These are phyloP conservation scores for Characodon lateralis DNA, from an alignment of 2,797 vertebrate genomes.

Conservation along the genomic window DNA sequence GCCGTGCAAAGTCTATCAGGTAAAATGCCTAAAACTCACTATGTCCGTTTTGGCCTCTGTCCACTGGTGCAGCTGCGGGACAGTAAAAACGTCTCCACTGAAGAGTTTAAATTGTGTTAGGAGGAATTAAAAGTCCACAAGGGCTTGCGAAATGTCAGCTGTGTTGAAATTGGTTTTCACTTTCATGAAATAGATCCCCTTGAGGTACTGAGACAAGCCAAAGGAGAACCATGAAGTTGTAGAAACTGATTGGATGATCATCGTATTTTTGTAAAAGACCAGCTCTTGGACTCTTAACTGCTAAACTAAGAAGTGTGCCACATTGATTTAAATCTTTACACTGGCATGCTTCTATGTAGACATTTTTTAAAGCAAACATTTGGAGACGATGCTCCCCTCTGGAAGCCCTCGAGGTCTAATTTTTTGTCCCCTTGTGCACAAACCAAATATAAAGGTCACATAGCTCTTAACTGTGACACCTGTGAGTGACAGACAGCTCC, in stretches of 20 bases:
- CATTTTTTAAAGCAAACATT: not conserved
- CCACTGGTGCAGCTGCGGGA: slow-evolving; percentile 45
- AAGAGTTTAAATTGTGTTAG: slow-evolving; percentile 50
- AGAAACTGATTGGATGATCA: slow-evolving; percentile 6
- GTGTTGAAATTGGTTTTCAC: slow-evolving; percentile 70
- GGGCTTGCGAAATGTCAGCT: slow-evolving; percentile 74
- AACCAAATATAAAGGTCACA: slow-evolving; percentile 66
- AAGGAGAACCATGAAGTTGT: slow-evolving; percentile 37
- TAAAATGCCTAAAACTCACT: slow-evolving; percentile 63
- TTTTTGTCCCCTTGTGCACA: slow-evolving; percentile 24
- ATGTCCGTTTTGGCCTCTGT: slow-evolving; percentile 33
- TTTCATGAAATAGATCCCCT: slow-evolving; percentile 59
- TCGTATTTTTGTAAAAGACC: not conserved
- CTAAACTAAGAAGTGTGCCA: not conserved
- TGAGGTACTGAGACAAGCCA: slow-evolving; percentile 44
- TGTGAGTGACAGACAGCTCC: slow-evolving; percentile 69
- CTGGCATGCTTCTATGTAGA: not conserved
- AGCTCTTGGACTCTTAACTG: slow-evolving; percentile 1
- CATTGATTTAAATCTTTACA: not conserved
- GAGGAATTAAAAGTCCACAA: slow-evolving; percentile 48
- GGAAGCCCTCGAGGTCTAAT: slow-evolving; percentile 37
- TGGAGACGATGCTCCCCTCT: slow-evolving; percentile 8
- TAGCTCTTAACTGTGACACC: slow-evolving; percentile 60
- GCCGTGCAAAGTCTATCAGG: slow-evolving; percentile 60
- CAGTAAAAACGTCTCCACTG: slow-evolving; percentile 50